Evolutionary conservation across 2,797 vertebrate genomes (phyloP), one percentile per base, ranked within the genome.

Genomic region (Eleutherodactylus coqui): DNA sequence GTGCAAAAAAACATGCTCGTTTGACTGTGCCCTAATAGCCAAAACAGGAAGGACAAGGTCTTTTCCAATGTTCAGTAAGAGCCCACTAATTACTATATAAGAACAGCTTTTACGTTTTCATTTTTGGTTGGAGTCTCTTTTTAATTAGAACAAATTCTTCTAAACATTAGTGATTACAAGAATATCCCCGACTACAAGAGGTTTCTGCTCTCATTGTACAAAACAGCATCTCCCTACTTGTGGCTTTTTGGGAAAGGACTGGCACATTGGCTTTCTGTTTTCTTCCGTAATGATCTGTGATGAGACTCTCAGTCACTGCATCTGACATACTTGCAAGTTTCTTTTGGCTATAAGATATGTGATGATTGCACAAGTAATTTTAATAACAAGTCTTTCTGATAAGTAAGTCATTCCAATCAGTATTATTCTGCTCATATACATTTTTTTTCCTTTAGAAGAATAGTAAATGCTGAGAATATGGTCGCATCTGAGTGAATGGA

Each of bases 281-380:
- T 55, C 10, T n/a, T 24, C 32, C 21, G 10, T 38, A n/a, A 76
- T 53, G 32, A 76, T 34, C n/a, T 76, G 32, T 77, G 75, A 77
- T 36, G 38, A 55, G 49, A 77, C 21, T 55, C 17, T 36, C 38
- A 14, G 41, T 73, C 75, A 77, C 55, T 55, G 19, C 32, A 55
- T 77, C 75, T 76, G 75, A 76, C 75, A 76, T 21, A 76, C 47
- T 77, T 77, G 32, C 34, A 77, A 77, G 49, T 58, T 78, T 76
- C 51, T 55, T 58, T 58, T 78, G 75, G 75, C 75, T n/a, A 58
- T 78, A 16, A 24, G n/a, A 55, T 76, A 53, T 78, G 36, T 78
- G 75, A 78, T 78, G 51, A 58, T 78, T 78, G 75, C 51, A 58
- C 75, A 78, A 38, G 75, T 78, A 78, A 78, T 78, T 78, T 41